Evolutionary conservation across 2,888 invertebrate species (phyloP), one percentile per base, ranked within the genome.

Genomic region (Sinodicranocentrus sp.): DNA sequence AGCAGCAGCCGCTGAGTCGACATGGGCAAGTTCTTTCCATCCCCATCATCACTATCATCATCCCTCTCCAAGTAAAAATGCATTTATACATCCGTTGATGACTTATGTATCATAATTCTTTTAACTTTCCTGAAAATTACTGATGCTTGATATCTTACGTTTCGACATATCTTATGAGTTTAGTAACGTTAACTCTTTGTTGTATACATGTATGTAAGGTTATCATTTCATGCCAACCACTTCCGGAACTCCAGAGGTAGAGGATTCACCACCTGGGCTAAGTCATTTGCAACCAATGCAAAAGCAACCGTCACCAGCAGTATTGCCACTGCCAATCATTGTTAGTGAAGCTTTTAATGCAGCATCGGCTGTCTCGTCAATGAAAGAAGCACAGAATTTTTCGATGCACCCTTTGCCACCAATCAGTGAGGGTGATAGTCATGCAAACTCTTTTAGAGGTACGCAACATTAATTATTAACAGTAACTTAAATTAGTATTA

Each of bases 11-110:
- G 84, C 77, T 23, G 85, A 84, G 57, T 86, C 86, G 83, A 83
- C 86, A 84, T 86, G 86, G 86, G 86, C 86, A 44, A 84, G 61
- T 33, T 84, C 84, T 2, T 86, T 84, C 59, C 84, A 84, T 75
- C 84, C 54, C 48, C 84, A 73, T 54, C 84, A 67, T 15, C 76
- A 75, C 48, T 48, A 84, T 28, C 75, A 75, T 68, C 83, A 84
- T 77, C 79, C 84, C 79, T 73, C 78, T 78, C 26, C 83, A 83
- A 83, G 83, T 83, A 83, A 70, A 68, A 54, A 33, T 10, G 10
- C 48, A 48, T 48, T 48, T 48, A 6, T 15, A 33, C 33, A 33
- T 33, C 5, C 33, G 10, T 33, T 33, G 5, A 6, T 33, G 3
- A 33, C 33, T 33, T 10, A 33, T 33, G n/a, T n/a, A n/a, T n/a